Percentiles rank a stretch among this genome's conserved stretches.
These are phyloP conservation scores for Lordiphosa stackelbergi DNA, from an alignment of 1,140 invertebrate genomes.

Conservation along the genomic window DNA sequence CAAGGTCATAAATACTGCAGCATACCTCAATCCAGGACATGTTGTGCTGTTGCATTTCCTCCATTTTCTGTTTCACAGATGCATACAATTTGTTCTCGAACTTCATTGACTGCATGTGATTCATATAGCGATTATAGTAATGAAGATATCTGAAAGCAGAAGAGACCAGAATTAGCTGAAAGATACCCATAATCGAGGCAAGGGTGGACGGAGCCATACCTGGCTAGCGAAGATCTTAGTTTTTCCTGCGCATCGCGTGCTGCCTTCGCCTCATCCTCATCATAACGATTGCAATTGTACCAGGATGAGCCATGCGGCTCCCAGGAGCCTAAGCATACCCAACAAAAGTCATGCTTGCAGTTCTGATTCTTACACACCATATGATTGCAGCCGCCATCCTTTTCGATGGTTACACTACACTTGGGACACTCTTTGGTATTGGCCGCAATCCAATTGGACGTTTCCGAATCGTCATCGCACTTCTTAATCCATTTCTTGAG, in stretches of 20 bases:
- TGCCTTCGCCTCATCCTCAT: slow-evolving; percentile 97
- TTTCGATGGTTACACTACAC: slow-evolving; percentile 98
- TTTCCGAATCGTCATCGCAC: slow-evolving; percentile 99
- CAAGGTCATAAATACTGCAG: no score
- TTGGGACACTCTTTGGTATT: slow-evolving; percentile 99
- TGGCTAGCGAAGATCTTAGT: slow-evolving; percentile 88
- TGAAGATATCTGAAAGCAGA: slow-evolving; percentile 91
- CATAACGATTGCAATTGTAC: slow-evolving; percentile 99
- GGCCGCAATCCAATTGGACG: slow-evolving; percentile 99
- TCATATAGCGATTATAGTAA: slow-evolving; percentile 99
- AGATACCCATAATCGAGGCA: no score
- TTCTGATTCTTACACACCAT: slow-evolving; percentile 99
- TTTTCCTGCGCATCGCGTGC: slow-evolving; percentile 97
- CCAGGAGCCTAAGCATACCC: slow-evolving; percentile 99
- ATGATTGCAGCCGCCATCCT: slow-evolving; percentile 99
- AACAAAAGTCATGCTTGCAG: slow-evolving; percentile 99
- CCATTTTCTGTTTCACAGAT: slow-evolving; percentile 98
- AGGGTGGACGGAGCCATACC: no score
- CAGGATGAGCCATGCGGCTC: slow-evolving; percentile 98
- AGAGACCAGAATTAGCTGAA: no score
- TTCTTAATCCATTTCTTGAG: slow-evolving; percentile 99
- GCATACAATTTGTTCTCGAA: slow-evolving; percentile 98
- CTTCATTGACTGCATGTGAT: slow-evolving; percentile 99
- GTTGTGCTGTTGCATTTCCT: slow-evolving; percentile 99
- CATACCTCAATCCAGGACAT: slow-evolving; percentile 99